Evolutionary conservation across 2,113 vertebrate species (phyloP), one percentile per base, ranked within the genome.

Genomic region (Nansenia antarctica): DNA sequence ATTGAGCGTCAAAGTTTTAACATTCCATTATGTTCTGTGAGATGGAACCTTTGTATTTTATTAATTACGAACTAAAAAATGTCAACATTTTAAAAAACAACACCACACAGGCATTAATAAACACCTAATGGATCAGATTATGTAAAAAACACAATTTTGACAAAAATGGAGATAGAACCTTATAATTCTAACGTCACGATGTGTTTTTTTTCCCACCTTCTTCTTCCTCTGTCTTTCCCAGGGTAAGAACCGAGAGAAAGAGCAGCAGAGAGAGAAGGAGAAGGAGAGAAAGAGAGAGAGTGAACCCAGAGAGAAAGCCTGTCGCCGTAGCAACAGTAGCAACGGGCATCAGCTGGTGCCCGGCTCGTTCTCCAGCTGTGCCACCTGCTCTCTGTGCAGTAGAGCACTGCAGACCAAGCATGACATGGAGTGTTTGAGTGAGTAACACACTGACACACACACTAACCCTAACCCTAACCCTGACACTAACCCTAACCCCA

Each of bases 381-480:
- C 94, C 82, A 94, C 85, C 77, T 99, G 96, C 85, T 94, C 96
- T 0, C 83, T 96, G 79, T 98, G 96, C 80, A 90, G 93, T 91
- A 95, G 94, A 76, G 88, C 89, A 15, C 90, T 95, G 89, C 90
- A 85, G 87, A 93, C 90, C 85, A 94, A 92, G 92, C 91, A 92
- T 84, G 92, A 92, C 82, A 90, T 95, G 85, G 94, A 96, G 88
- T 95, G 94, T 86, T 90, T 92, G 71, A 93, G 97, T 98, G 93
- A 98, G 97, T 97, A 93, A 69, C 35, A 45, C 18, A 12, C 49
- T 18, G 1, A n/a, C 60, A 55, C 74, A 65, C 59, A 79, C 64
- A 77, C 55, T 61, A 31, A 58, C 69, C 61, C 63, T 55, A 26
- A 37, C 54, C 20, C 69, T 65, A 60, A 22, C 30, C 24, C 27